Base-by-base conservation (phyloP, 2,113 vertebrate species). In the Scophthalmus maximus region DNA sequence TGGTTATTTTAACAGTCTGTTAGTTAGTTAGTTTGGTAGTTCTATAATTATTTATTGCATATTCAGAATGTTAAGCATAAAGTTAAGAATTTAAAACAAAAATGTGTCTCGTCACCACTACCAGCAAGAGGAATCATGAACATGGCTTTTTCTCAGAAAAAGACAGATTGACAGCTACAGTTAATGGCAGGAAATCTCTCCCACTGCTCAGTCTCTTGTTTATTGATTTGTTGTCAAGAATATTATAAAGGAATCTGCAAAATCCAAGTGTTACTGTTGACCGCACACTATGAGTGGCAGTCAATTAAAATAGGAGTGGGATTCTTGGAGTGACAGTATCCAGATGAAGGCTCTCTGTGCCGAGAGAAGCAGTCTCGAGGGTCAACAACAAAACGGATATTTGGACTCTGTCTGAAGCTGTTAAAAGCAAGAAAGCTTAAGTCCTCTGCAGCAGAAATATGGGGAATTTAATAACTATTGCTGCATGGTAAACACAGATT, bases 191-290 rank as follows among this genome's bases (percentile, higher is more conserved):
- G 84, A 91, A 87, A 86, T 90, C 82, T 81, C 70, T 86, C 78
- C 85, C 56, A 63, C 85, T 59, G 73, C 83, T 81, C 82, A 72
- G 71, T 56, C 80, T 85, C 86, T 46, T 79, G 76, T 84, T 86
- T 84, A 93, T 92, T 82, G 87, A 92, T 92, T 92, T 88, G 84
- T 89, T 92, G 91, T 88, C 88, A 88, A 46, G 78, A 85, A 89
- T 89, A 76, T 87, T 82, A 84, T 83, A 90, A 87, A 82, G 76
- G 75, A 76, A 83, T 79, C 79, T 78, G 64, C 77, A 85, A 81
- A 80, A 86, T 87, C 76, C 71, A 20, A 20, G 78, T 80, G 34
- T 81, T 78, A 78, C 78, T 79, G 76, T 76, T 88, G 88, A 88
- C 90, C 79, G 53, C 84, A 51, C 32, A 57, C 65, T 61, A 73